Evolutionary conservation across 2,797 vertebrate genomes (phyloP).

Genomic region (Lepidocolaptes lacrymiger): DNA sequence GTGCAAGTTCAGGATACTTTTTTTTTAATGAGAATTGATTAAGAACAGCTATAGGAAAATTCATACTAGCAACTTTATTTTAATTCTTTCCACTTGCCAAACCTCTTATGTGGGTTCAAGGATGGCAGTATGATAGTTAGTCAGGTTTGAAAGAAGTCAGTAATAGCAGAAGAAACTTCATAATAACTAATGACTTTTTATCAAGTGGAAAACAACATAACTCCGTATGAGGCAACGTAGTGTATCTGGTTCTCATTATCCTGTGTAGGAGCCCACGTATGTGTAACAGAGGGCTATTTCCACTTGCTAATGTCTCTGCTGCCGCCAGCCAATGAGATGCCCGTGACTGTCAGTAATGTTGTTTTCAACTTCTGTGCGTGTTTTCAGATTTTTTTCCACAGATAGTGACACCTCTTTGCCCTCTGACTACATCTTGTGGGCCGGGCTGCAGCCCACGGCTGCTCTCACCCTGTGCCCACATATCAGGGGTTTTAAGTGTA

Average conservation of each 20-base stretch:
- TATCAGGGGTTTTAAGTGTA: background rate
- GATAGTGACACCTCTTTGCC: background rate
- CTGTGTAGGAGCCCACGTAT: background rate
- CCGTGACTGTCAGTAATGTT: background rate
- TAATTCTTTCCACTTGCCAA: conserved; percentile 25
- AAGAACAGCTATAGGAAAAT: conserved; percentile 18
- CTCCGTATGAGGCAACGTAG: background rate
- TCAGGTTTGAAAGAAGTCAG: background rate
- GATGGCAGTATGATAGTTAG: background rate
- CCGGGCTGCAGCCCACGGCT: background rate
- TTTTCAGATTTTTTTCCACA: conserved; percentile 2
- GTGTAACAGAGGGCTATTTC: conserved; percentile 17
- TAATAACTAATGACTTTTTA: background rate
- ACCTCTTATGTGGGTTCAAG: background rate
- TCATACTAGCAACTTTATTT: background rate
- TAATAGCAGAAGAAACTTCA: background rate
- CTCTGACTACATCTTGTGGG: background rate
- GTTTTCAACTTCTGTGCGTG: background rate
- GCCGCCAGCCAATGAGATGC: background rate
- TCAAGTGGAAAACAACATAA: conserved; percentile 19
- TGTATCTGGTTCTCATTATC: background rate
- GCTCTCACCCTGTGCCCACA: background rate
- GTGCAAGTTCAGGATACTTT: background rate
- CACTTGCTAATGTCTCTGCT: background rate
- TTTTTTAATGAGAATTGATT: background rate